These are phyloP conservation scores for Hippocampus abdominalis DNA, from an alignment of 2,113 vertebrate species.

Conservation along the genomic window DNA sequence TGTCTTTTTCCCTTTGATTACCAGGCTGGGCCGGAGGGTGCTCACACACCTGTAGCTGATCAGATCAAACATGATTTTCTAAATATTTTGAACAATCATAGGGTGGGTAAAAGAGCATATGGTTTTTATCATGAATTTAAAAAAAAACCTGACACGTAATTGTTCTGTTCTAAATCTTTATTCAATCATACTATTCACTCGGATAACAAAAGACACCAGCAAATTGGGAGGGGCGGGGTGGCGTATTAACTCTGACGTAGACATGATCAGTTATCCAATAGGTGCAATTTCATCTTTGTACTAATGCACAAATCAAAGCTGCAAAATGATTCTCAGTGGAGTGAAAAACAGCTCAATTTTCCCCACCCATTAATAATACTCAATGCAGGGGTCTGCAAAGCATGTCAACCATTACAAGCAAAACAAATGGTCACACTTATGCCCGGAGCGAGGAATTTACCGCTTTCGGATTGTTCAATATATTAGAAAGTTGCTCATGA, in stretches of 20 bases:
- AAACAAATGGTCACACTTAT: slow-evolving; percentile 16
- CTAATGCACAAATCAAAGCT: background rate
- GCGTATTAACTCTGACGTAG: background rate
- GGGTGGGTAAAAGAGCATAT: too few species aligned
- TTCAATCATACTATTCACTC: too few species aligned
- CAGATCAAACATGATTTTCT: too few species aligned
- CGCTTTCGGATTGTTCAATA: slow-evolving; percentile 33
- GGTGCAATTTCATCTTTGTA: background rate
- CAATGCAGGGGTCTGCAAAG: background rate
- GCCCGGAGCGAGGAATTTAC: slow-evolving; percentile 16
- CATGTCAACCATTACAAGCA: slow-evolving; percentile 18
- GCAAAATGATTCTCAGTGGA: background rate
- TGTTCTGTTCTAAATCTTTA: too few species aligned
- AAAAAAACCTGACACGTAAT: too few species aligned
- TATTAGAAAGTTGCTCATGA: background rate
- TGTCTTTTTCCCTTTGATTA: too few species aligned
- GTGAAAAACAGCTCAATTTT: background rate
- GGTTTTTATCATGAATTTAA: too few species aligned
- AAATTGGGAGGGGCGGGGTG: too few species aligned
- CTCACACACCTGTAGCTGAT: too few species aligned
- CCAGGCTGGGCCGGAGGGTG: too few species aligned
- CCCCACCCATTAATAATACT: background rate
- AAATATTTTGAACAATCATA: too few species aligned
- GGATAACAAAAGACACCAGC: too few species aligned
- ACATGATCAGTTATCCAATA: slow-evolving; percentile 4